phyloP scores from a whole-genome alignment of 2,888 invertebrate species.

The Sphinx pinastri region DNA sequence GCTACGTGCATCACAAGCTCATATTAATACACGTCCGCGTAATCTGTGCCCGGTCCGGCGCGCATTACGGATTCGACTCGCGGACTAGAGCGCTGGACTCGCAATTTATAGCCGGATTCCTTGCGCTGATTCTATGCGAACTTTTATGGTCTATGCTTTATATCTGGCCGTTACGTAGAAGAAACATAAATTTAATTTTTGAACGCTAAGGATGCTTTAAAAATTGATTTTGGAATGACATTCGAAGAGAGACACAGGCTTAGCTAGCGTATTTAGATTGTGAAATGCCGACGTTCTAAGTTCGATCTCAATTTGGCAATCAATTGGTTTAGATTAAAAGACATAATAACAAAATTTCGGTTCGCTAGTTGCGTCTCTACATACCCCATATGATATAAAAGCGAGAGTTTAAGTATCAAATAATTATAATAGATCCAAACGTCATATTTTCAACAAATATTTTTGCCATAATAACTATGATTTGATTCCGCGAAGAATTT shows the following conservation, averaged over 20 bases:
- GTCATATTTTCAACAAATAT: background rate
- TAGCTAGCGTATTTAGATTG: background rate
- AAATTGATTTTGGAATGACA: background rate
- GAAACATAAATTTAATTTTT: background rate
- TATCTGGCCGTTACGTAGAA: background rate
- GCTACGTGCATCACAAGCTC: constrained; percentile 32
- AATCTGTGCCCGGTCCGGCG: constrained; percentile 68
- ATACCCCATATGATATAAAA: background rate
- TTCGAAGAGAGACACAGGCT: background rate
- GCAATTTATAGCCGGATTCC: constrained; percentile 73
- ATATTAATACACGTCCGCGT: constrained; percentile 66
- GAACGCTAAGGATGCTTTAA: background rate
- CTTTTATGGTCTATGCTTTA: constrained; percentile 24
- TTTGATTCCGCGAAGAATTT: constrained; percentile 65
- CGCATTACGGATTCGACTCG: constrained; percentile 69
- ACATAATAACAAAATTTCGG: background rate
- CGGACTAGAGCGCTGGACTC: constrained; percentile 63
- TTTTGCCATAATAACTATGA: constrained; percentile 4
- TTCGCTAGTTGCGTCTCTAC: background rate
- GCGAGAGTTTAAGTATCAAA: too few species aligned
- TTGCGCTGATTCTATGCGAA: constrained; percentile 31
- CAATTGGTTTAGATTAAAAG: background rate
- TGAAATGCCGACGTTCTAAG: background rate
- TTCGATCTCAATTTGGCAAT: background rate
- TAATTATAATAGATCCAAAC: too few species aligned